These are phyloP conservation scores for Melanophora roralis DNA, from an alignment of 2,888 invertebrate genomes.

Conservation along the genomic window DNA sequence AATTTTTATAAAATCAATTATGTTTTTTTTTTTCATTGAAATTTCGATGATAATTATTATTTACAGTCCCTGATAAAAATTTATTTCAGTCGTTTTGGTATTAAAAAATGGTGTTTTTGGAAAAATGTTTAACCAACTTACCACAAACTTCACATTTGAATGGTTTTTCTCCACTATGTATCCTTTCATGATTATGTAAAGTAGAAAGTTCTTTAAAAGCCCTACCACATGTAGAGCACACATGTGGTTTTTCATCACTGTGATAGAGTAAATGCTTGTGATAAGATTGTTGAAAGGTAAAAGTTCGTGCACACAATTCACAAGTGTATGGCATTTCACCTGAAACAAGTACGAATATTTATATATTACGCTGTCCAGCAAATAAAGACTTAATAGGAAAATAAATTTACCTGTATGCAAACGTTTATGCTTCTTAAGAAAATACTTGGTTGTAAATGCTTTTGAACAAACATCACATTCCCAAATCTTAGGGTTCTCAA, in stretches of 20 bases:
- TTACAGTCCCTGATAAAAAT: no score
- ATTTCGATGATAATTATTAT: no score
- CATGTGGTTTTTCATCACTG: slow-evolving; percentile 89
- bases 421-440: slow-evolving; percentile 91
- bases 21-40: no score
- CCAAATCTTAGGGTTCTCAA: slow-evolving; percentile 86
- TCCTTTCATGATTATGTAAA: slow-evolving; percentile 90
- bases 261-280: slow-evolving; percentile 93
- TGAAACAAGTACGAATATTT: no score
- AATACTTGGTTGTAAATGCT: slow-evolving; percentile 92
- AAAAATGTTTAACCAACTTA: slow-evolving; percentile 74
- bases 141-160: slow-evolving; percentile 93
- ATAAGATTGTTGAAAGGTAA: slow-evolving; percentile 93
- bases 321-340: slow-evolving; percentile 94
- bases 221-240: slow-evolving; percentile 86
- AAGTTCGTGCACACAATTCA: slow-evolving; percentile 87
- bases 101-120: no score
- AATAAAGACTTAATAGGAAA: not conserved
- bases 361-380: not conserved
- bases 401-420: slow-evolving; percentile 84
- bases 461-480: slow-evolving; percentile 90
- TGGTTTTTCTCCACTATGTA: slow-evolving; percentile 87
- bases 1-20: no score
- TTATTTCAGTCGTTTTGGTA: no score
- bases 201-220: slow-evolving; percentile 92